Conservation (phyloP, 2,113 vertebrate species). For the Microcebus griseorufus region DNA sequence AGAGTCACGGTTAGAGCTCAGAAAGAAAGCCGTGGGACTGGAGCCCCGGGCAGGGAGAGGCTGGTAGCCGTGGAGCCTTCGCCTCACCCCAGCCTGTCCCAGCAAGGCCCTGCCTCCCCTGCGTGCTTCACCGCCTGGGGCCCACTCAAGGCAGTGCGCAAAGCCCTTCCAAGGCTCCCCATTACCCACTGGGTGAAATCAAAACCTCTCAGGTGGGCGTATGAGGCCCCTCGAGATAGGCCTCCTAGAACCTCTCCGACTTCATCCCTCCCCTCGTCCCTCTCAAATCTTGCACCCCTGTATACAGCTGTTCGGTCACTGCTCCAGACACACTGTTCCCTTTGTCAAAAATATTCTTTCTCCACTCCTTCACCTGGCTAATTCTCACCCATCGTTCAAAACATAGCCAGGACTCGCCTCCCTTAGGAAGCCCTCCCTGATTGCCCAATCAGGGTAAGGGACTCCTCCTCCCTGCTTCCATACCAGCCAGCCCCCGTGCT, state of each 20-base stretch:
- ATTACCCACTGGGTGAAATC: neutral
- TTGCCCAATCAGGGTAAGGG: neutral
- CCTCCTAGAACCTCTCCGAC: neutral
- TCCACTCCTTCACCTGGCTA: neutral
- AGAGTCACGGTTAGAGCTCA: neutral
- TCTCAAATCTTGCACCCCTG: neutral
- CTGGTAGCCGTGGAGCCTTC: too few species aligned
- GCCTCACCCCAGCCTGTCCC: neutral
- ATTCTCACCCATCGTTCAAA: neutral
- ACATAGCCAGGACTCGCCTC: neutral
- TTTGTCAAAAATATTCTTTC: neutral
- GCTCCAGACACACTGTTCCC: neutral
- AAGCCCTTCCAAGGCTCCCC: neutral
- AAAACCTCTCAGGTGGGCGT: neutral
- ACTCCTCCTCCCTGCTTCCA: neutral
- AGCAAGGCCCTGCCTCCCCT: neutral
- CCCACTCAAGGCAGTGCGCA: neutral
- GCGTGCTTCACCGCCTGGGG: neutral
- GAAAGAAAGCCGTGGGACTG: neutral
- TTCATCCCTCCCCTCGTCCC: neutral
- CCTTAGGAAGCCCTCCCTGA: constrained; percentile 21
- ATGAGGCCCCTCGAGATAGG: neutral
- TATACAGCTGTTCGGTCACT: neutral
- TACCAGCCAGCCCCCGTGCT: neutral
- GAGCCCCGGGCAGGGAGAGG: neutral